phyloP scores from a whole-genome alignment of 2,113 vertebrate species.

The Nansenia antarctica region DNA sequence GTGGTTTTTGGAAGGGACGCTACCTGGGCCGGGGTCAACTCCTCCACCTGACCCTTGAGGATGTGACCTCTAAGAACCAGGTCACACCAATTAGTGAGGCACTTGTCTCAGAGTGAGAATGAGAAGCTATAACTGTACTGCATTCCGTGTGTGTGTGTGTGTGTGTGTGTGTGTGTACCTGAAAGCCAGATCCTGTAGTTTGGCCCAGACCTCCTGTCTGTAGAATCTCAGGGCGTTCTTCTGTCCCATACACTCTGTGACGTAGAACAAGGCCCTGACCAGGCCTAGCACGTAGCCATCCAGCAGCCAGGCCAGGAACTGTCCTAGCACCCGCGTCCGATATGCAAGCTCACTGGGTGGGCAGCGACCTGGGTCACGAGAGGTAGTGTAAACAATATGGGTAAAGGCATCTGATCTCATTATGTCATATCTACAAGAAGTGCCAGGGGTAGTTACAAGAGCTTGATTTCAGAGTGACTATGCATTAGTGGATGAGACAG shows the following conservation, averaged over 20 bases:
- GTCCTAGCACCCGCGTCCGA: slow-evolving; percentile 79
- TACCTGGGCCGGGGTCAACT: slow-evolving; percentile 74
- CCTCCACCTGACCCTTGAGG: slow-evolving; percentile 76
- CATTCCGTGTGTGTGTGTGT: neutral
- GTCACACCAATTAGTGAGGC: neutral
- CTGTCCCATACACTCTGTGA: slow-evolving; percentile 89
- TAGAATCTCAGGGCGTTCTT: slow-evolving; percentile 90
- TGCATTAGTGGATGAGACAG: neutral
- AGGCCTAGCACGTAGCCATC: slow-evolving; percentile 79
- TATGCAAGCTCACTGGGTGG: slow-evolving; percentile 83
- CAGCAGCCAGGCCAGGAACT: slow-evolving; percentile 87
- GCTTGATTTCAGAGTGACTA: too few relatives aligned
- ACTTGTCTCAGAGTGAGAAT: neutral
- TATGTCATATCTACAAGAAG: too few relatives aligned
- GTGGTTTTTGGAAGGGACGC: slow-evolving; percentile 56
- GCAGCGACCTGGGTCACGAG: slow-evolving; percentile 54
- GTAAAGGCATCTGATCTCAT: too few relatives aligned
- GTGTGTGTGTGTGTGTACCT: slow-evolving; percentile 71
- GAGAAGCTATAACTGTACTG: neutral
- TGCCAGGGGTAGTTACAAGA: too few relatives aligned
- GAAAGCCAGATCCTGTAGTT: slow-evolving; percentile 81
- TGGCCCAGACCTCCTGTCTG: slow-evolving; percentile 82
- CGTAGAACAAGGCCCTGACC: slow-evolving; percentile 85
- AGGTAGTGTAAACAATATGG: neutral
- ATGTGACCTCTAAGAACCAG: slow-evolving; percentile 77